Base-by-base conservation (phyloP, 1,140 invertebrate genomes). In the Mylabris phalerata region DNA sequence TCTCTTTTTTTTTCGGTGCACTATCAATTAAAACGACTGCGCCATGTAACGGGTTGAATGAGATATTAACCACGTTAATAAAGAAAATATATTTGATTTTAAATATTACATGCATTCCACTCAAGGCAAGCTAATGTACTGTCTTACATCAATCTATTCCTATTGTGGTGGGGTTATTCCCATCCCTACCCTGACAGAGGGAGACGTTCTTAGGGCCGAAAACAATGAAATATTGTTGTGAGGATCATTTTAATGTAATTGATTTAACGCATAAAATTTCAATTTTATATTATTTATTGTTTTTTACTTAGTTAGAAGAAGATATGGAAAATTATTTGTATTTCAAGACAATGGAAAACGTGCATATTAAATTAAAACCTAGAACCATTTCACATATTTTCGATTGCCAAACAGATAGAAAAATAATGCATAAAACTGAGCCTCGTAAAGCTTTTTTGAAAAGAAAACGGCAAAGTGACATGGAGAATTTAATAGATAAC, bases 171-270 rank as follows among this genome's bases (percentile, higher is more conserved):
- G n/a, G n/a, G n/a, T n/a, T n/a, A n/a, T n/a, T n/a, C n/a, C n/a
- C n/a, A n/a, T n/a, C n/a, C n/a, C n/a, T n/a, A n/a, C n/a, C n/a
- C n/a, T n/a, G n/a, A n/a, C n/a, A n/a, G n/a, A n/a, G 45, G n/a
- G 1, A 42, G 9, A 42, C 41, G n/a, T 42, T 42, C 9, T 42
- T 42, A 42, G n/a, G 41, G 9, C 9, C 9, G 9, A 42, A 42
- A 9, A 42, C 41, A 9, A 11, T 42, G 9, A 6, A 42, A 42
- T 47, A 13, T 47, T 11, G 10, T 4, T 47, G 45, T 47, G 45
- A 27, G 13, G 45, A 27, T 47, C 45, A 47, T 47, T 47, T 47
- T 27, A 47, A 47, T 47, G 45, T 47, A 47, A 13, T 9, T 47
- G 13, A n/a, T 10, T 11, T 47, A 25, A 13, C 3, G 4, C 13